A percentile compares a stretch with the other conserved stretches of the same genome.
These are phyloP conservation scores for Aplochiton taeniatus DNA, from an alignment of 2,797 vertebrate species.

Conservation along the genomic window DNA sequence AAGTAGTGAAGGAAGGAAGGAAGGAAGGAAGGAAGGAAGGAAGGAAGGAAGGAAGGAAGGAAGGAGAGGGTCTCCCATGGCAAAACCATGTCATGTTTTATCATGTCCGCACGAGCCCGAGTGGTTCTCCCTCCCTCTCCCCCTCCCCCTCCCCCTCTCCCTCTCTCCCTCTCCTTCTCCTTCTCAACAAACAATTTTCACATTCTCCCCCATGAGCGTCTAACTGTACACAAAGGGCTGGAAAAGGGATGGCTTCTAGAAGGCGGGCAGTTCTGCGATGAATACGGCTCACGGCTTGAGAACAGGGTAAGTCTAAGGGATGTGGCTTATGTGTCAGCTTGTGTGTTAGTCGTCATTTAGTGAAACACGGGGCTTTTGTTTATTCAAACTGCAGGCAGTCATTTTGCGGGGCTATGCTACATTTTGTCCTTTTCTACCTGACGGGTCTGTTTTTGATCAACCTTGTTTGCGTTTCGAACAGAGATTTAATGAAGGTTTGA, in stretches of 20 bases:
- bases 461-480: no score
- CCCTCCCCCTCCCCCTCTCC: constrained; percentile 45
- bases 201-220: constrained; percentile 24
- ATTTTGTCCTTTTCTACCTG: no score
- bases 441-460: no score
- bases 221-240: constrained; percentile 47
- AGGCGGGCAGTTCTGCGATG: constrained; percentile 16
- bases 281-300: constrained; percentile 15
- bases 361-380: constrained; percentile 16
- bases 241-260: constrained; percentile 52
- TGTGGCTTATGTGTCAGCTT: no score
- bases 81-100: constrained; percentile 26
- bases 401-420: no score
- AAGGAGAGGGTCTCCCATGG: no score
- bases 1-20: constrained; percentile 32
- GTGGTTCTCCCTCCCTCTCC: constrained; percentile 37
- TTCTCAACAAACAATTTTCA: constrained; percentile 50
- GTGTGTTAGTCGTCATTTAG: background rate
- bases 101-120: constrained; percentile 47
- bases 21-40: no score
- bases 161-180: constrained; percentile 47
- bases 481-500: no score
- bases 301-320: constrained; percentile 4
- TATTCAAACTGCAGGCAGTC: constrained; percentile 10
- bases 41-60: no score